A percentile compares a stretch with the other conserved stretches of the same genome.
phyloP scores from a whole-genome alignment of 2,797 vertebrate genomes.

The Coluber constrictor region DNA sequence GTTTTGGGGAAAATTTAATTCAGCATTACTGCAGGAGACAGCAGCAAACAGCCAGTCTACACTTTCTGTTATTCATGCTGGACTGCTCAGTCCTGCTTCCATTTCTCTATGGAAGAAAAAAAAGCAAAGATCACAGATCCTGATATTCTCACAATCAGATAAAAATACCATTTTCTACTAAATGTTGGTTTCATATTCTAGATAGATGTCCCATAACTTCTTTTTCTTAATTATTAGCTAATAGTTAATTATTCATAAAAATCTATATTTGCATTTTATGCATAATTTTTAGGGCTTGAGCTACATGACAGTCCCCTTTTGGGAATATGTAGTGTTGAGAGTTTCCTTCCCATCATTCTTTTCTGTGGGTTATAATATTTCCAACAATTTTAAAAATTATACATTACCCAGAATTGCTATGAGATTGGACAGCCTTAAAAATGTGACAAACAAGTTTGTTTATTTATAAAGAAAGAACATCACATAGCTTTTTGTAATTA shows the following conservation, averaged over 20 bases:
- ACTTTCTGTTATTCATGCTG: neutral
- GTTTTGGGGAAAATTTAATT: neutral
- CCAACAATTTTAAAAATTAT: no score
- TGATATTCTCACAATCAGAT: neutral
- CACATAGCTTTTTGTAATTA: neutral
- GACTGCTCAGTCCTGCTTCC: neutral
- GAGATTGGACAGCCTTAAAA: no score
- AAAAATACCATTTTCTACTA: neutral
- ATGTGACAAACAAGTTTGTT: neutral
- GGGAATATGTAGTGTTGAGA: no score
- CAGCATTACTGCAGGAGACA: neutral
- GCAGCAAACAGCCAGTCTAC: neutral
- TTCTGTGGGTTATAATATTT: no score
- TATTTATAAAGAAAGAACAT: neutral
- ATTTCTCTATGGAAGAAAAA: neutral
- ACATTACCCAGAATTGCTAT: no score
- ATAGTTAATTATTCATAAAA: no score
- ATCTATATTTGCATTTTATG: no score
- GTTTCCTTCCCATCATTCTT: no score
- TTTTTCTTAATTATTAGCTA: no score
- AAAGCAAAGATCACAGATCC: neutral
- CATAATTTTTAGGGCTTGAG: neutral
- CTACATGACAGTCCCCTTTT: no score
- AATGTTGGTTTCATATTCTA: no score
- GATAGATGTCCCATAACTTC: no score